phyloP scores from a whole-genome alignment of 2,888 invertebrate species.

The Tanytarsus gracilentus region DNA sequence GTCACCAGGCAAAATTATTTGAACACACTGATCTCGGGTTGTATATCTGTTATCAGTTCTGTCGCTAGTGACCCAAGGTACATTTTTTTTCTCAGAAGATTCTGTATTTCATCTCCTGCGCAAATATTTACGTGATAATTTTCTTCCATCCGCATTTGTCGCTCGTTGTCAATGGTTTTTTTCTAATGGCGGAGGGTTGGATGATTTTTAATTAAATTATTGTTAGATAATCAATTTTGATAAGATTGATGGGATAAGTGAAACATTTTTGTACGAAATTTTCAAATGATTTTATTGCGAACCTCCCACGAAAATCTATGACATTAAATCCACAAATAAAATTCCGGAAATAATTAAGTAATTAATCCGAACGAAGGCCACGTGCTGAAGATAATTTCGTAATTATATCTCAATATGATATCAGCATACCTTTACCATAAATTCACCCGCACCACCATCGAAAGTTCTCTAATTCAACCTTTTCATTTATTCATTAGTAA shows the following conservation, averaged over 20 bases:
- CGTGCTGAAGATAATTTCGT: background rate
- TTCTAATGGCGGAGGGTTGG: too few relatives aligned
- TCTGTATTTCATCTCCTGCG: too few relatives aligned
- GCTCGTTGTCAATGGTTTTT: too few relatives aligned
- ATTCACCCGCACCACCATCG: too few relatives aligned
- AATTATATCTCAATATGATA: background rate
- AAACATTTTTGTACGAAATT: too few relatives aligned
- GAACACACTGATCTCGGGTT: background rate
- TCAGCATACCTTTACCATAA: background rate
- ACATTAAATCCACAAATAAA: background rate
- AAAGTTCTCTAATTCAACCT: background rate
- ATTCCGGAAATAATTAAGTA: background rate
- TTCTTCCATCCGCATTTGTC: too few relatives aligned
- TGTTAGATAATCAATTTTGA: too few relatives aligned
- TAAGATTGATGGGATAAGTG: too few relatives aligned
- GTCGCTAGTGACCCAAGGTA: constrained; percentile 9
- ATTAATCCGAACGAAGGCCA: background rate
- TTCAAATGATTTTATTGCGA: too few relatives aligned
- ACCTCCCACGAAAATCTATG: background rate
- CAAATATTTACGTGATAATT: too few relatives aligned
- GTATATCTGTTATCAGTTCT: constrained; percentile 1
- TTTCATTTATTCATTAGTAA: constrained; percentile 35
- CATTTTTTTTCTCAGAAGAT: constrained; percentile 6
- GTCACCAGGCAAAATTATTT: background rate
- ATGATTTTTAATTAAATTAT: too few relatives aligned